Evolutionary conservation across 1,140 invertebrate genomes (phyloP), one percentile per base, ranked within the genome.

Genomic region (Papilio xuthus): DNA sequence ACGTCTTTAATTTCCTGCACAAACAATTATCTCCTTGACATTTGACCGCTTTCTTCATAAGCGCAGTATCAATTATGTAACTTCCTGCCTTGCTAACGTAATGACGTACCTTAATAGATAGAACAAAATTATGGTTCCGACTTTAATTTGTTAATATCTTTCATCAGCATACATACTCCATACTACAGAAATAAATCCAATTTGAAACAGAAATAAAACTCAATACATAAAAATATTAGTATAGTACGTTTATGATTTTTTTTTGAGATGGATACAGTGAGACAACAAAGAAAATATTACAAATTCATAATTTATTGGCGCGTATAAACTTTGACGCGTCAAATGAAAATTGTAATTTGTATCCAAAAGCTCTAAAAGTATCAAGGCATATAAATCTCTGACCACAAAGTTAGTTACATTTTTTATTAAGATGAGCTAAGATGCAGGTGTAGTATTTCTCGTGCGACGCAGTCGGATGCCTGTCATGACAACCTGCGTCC

Each of bases 1-100:
- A 91, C 86, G 88, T 88, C 84, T 89, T 88, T 92, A 93, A 93
- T 93, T 93, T 93, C 91, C 90, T 92, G 90, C 83, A 86, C 89
- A 83, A 90, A 88, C 92, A 93, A 93, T 93, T 93, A 93, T 92
- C 91, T 93, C 86, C 84, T 92, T 93, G 90, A 93, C 92, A 88
- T 93, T 89, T 93, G 92, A 93, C 91, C 92, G 90, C 90, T 93
- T 92, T 93, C 90, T 91, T 87, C 85, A 88, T 86, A 82, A 78
- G 83, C 85, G 87, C 85, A 82, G 83, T 81, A 77, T 85, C 78
- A 78, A 81, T 89, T 87, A 72, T 82, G 79, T 80, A 88, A 88
- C 83, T 85, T 88, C 84, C 87, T 80, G 79, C 74, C 81, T 76
- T 67, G 73, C 69, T 71, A 72, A 60, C 32, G 50, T 76, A 76